Evolutionary conservation across 2,797 vertebrate species (phyloP).

Genomic region (Melanotaenia pygmaea): DNA sequence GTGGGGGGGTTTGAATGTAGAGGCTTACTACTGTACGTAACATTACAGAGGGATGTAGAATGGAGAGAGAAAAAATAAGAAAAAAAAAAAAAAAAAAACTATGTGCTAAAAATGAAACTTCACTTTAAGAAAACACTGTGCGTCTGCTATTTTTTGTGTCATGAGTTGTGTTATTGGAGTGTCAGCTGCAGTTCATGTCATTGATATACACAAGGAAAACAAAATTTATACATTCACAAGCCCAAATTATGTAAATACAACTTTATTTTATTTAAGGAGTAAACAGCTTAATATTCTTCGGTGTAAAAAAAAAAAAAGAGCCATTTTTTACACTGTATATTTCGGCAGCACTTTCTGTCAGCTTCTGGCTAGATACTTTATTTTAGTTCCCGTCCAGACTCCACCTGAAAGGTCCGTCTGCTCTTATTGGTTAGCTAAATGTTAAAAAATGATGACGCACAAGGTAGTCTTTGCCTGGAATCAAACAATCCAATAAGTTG

Average conservation of each 20-base stretch:
- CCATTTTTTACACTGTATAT: too few species aligned
- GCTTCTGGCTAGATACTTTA: too few species aligned
- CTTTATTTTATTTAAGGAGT: not conserved
- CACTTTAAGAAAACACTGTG: conserved; percentile 81
- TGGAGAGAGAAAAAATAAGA: conserved; percentile 70
- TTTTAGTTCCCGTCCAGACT: too few species aligned
- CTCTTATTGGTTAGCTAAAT: too few species aligned
- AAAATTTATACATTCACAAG: not conserved
- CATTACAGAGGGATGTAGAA: conserved; percentile 79
- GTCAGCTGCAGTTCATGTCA: not conserved
- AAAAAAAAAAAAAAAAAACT: conserved; percentile 57
- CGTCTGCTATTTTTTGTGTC: conserved; percentile 49
- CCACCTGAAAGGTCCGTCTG: too few species aligned
- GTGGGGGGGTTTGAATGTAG: conserved; percentile 83
- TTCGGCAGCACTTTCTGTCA: too few species aligned
- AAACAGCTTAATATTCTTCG: too few species aligned
- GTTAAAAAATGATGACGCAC: too few species aligned
- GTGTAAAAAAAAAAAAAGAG: too few species aligned
- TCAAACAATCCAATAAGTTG: too few species aligned
- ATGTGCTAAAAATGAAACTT: conserved; percentile 85
- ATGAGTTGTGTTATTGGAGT: not conserved
- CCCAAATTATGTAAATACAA: not conserved
- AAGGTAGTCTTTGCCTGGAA: too few species aligned
- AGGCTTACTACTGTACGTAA: conserved; percentile 78
- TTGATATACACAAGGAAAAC: not conserved